A percentile compares a stretch with the other conserved stretches of the same genome.
phyloP scores from a whole-genome alignment of 2,113 vertebrate species.

The Herpetotheres cachinnans region DNA sequence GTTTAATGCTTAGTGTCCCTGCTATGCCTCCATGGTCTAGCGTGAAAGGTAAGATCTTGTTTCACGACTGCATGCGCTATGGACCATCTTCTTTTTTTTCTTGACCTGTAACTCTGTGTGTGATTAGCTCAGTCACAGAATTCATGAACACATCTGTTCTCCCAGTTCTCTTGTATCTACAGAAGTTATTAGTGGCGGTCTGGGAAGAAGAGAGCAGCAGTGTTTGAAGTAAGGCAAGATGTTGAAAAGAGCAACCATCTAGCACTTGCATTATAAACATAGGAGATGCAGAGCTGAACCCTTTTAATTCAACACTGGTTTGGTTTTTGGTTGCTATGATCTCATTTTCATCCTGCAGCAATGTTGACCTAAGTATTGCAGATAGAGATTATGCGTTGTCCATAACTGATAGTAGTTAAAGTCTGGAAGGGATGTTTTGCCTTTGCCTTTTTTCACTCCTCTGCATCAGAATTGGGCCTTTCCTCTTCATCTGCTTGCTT shows the following conservation, averaged over 20 bases:
- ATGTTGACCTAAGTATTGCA: background rate
- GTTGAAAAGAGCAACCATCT: background rate
- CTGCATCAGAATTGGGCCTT: background rate
- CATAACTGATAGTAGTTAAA: background rate
- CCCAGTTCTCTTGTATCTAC: background rate
- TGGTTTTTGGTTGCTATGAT: background rate
- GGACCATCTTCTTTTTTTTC: background rate
- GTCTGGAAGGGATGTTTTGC: background rate
- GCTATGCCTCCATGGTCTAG: background rate
- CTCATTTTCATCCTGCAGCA: background rate
- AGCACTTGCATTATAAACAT: fast-evolving
- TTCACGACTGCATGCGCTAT: background rate
- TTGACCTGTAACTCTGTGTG: background rate
- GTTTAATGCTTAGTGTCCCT: background rate
- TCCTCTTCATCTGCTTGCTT: background rate
- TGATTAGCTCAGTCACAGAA: background rate
- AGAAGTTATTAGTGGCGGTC: background rate
- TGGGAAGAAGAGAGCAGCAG: background rate
- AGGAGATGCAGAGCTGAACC: background rate
- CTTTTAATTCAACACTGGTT: background rate
- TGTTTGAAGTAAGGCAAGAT: background rate
- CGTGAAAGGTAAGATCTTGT: background rate
- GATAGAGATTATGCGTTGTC: background rate
- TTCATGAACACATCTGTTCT: background rate
- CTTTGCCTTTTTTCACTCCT: background rate